Percentiles rank a stretch among this genome's conserved stretches.
Conservation (phyloP, 1,140 invertebrate genomes). For the Lucilia cuprina region DNA sequence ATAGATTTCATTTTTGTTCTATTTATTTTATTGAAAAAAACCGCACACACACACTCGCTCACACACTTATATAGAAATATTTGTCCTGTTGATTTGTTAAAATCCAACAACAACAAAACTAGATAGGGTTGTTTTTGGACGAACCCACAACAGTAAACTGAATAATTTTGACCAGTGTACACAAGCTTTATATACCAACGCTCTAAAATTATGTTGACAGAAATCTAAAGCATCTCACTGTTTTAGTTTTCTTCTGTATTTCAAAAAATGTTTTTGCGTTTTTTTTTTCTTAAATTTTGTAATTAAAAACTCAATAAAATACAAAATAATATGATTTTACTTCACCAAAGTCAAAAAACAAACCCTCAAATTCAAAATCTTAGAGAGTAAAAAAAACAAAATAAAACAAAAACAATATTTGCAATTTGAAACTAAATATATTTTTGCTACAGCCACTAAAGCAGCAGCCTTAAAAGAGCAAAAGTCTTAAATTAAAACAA, state of each 20-base stretch:
- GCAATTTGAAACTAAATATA: neutral
- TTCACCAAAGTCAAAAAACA: neutral
- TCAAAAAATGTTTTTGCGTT: neutral
- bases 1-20: constrained; percentile 42
- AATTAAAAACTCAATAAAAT: neutral
- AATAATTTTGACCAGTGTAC: constrained; percentile 58
- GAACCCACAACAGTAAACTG: constrained; percentile 60
- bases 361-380: neutral
- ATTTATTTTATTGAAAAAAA: neutral
- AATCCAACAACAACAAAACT: neutral
- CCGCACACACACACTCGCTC: constrained; percentile 19
- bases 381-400: constrained; percentile 12
- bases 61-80: neutral
- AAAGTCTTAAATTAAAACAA: neutral
- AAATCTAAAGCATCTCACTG: constrained; percentile 29
- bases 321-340: too few species aligned
- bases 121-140: constrained; percentile 40
- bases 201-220: constrained; percentile 27
- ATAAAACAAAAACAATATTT: neutral
- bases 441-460: neutral
- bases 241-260: neutral
- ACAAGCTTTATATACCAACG: constrained; percentile 57
- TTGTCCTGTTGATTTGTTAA: neutral
- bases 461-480: constrained; percentile 19
- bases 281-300: neutral